Conservation (phyloP, 2,888 invertebrate genomes). For the Linnaemya tessellans region DNA sequence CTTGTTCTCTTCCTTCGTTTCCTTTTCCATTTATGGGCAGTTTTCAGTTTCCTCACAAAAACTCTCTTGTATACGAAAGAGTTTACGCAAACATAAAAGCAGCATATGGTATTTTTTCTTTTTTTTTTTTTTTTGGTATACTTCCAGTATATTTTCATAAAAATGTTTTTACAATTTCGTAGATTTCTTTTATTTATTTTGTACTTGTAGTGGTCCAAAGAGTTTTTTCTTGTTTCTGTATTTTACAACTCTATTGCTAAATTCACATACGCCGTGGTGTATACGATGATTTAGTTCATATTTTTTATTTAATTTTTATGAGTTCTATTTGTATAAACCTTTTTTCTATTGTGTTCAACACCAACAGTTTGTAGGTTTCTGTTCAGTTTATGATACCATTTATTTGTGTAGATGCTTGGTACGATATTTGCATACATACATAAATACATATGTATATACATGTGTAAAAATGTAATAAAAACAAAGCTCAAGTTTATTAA, state of each 20-base stretch:
- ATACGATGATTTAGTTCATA: constrained; percentile 58
- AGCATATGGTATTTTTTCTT: constrained; percentile 24
- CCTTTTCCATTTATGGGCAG: background rate
- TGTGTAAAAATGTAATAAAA: background rate
- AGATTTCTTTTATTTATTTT: constrained; percentile 43
- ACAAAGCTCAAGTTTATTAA: constrained; percentile 43
- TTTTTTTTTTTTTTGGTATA: too few relatives aligned
- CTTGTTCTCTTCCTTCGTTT: background rate
- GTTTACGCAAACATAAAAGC: background rate
- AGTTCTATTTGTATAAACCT: constrained; percentile 38
- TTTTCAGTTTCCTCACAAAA: background rate
- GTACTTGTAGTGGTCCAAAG: constrained; percentile 42
- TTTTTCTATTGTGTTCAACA: constrained; percentile 31
- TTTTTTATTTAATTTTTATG: constrained; percentile 59
- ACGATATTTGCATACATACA: too few relatives aligned
- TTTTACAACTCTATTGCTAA: constrained; percentile 55
- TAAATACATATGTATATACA: background rate
- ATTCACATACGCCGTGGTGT: constrained; percentile 24
- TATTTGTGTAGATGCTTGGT: background rate
- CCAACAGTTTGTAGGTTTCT: constrained; percentile 68
- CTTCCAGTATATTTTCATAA: constrained; percentile 17
- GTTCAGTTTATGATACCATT: constrained; percentile 54
- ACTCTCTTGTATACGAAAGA: background rate
- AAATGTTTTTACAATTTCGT: constrained; percentile 22
- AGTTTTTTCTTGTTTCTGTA: constrained; percentile 11